phyloP scores from a whole-genome alignment of 1,140 invertebrate genomes.

The Platyscapa corneri region DNA sequence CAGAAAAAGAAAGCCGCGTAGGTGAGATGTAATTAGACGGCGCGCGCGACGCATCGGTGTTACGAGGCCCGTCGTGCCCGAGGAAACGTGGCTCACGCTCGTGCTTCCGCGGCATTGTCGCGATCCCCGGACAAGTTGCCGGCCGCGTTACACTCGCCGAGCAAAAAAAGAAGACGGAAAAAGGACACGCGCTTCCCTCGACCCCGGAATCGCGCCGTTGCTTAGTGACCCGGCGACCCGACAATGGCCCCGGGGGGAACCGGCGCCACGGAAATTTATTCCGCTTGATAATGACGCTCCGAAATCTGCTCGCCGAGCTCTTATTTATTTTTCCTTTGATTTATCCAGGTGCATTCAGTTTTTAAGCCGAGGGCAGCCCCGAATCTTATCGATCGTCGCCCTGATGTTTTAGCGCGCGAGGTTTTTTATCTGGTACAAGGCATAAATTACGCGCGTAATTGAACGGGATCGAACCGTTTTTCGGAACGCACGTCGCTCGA shows the following conservation, averaged over 20 bases:
- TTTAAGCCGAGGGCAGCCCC: background rate
- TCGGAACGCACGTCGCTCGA: no score
- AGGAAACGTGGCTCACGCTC: slow-evolving; percentile 66
- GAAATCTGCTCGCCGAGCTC: background rate
- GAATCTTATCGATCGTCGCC: no score
- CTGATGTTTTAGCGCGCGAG: no score
- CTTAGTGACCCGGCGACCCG: slow-evolving; percentile 58
- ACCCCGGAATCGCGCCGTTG: slow-evolving; percentile 61
- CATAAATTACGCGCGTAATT: no score
- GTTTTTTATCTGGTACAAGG: no score
- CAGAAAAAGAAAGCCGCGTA: background rate
- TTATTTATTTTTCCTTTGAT: background rate
- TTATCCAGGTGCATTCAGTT: background rate
- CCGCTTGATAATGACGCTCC: background rate
- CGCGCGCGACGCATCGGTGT: background rate
- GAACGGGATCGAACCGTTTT: no score
- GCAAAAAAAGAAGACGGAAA: background rate
- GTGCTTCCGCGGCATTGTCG: slow-evolving; percentile 68
- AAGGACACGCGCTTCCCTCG: slow-evolving; percentile 51
- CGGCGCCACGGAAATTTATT: slow-evolving; percentile 63
- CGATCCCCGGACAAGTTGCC: slow-evolving; percentile 60
- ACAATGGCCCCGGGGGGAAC: no score
- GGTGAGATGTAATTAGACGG: background rate
- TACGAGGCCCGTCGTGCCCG: slow-evolving; percentile 59
- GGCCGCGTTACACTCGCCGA: slow-evolving; percentile 35